A percentile compares a stretch with the other conserved stretches of the same genome.
These are phyloP conservation scores for Brachycybe producta DNA, from an alignment of 2,888 invertebrate genomes.

Conservation along the genomic window DNA sequence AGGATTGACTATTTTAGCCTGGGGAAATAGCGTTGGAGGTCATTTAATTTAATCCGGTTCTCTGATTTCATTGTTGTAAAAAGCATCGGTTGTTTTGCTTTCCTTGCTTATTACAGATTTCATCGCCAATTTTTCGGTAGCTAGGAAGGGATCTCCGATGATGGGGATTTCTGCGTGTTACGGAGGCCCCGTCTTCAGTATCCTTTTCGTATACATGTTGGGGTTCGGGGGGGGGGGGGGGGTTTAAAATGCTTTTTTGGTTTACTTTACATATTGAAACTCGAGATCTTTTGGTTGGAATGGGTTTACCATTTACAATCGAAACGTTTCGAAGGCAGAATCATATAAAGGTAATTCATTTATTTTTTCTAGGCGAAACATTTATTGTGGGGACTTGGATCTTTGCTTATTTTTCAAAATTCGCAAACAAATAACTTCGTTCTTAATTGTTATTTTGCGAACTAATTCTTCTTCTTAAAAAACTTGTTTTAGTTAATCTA, in stretches of 20 bases:
- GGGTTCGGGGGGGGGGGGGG: too few species aligned
- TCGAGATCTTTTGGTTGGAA: conserved; percentile 36
- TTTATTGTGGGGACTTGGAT: too few species aligned
- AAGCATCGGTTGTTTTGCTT: too few species aligned
- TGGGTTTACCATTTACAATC: conserved; percentile 36
- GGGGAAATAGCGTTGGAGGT: conserved; percentile 50
- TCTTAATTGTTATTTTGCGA: too few species aligned
- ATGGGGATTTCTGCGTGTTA: conserved; percentile 55
- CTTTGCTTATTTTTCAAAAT: too few species aligned
- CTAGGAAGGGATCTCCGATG: conserved; percentile 46
- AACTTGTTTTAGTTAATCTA: conserved; percentile 25
- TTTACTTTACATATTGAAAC: conserved; percentile 3
- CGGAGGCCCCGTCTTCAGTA: conserved; percentile 54
- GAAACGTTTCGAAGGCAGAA: conserved; percentile 21
- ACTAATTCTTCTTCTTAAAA: too few species aligned
- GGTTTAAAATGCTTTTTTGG: too few species aligned
- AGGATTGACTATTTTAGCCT: conserved; percentile 49
- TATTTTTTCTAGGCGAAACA: neutral
- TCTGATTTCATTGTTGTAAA: conserved; percentile 5
- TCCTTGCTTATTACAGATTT: conserved; percentile 44
- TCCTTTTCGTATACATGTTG: conserved; percentile 27
- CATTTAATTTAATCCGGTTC: conserved; percentile 12
- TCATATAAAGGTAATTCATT: conserved; percentile 15
- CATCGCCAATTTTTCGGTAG: conserved; percentile 47
- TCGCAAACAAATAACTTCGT: too few species aligned